phyloP scores from a whole-genome alignment of 2,797 vertebrate species.

The Erithacus rubecula region DNA sequence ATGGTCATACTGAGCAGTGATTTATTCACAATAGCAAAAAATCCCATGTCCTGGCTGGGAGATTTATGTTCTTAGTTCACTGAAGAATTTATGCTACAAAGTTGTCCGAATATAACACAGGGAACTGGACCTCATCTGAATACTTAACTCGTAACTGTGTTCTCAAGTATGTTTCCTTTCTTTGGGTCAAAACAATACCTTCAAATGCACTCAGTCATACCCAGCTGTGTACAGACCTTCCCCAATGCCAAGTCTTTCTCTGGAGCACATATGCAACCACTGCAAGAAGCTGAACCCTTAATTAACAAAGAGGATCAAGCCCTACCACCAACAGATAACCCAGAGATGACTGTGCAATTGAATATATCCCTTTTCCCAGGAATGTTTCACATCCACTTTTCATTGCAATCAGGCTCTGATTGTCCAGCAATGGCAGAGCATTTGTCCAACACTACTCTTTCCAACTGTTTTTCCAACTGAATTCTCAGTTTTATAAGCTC shows the following conservation, averaged over 20 bases:
- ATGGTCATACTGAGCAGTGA: neutral
- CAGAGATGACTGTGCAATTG: neutral
- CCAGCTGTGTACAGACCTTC: neutral
- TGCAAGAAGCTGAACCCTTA: neutral
- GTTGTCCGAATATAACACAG: neutral
- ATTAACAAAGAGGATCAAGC: neutral
- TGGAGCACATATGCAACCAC: neutral
- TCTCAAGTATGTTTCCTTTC: neutral
- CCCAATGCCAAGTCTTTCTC: neutral
- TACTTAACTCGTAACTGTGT: neutral
- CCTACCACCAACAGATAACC: neutral
- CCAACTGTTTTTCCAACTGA: neutral
- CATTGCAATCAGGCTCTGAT: neutral
- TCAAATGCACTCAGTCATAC: neutral
- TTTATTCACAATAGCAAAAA: conserved; percentile 20
- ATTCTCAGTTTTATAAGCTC: neutral
- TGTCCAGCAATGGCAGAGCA: neutral
- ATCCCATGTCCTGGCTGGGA: neutral
- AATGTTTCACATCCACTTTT: neutral
- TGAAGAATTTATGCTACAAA: conserved; percentile 21
- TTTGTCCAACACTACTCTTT: neutral
- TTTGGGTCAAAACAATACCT: neutral
- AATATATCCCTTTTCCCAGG: neutral
- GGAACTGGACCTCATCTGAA: neutral
- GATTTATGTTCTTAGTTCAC: conserved; percentile 1